Evolutionary conservation across 2,888 invertebrate species (phyloP).

Genomic region (Caenorhabditis sp.): DNA sequence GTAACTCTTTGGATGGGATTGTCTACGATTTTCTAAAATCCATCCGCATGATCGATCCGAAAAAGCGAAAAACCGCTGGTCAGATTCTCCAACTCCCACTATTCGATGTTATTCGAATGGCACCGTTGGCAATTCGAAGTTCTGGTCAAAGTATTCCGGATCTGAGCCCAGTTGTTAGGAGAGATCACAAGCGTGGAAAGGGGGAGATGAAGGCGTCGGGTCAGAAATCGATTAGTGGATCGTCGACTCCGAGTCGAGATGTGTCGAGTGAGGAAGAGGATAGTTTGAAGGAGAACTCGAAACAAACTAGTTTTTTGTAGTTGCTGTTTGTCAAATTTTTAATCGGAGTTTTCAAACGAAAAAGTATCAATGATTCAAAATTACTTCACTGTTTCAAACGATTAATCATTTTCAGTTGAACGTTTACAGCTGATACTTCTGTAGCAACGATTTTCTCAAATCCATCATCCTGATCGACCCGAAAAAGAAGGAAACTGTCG

Average conservation of each 20-base stretch:
- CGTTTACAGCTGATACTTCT: too few species aligned
- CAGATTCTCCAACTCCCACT: constrained; percentile 27
- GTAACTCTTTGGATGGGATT: constrained; percentile 17
- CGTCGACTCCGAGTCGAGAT: background rate
- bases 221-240: too few species aligned
- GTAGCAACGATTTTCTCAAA: too few species aligned
- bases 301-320: background rate
- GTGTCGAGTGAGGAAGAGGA: background rate
- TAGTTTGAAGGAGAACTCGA: background rate
- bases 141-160: background rate
- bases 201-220: constrained; percentile 5
- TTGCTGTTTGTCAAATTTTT: too few species aligned
- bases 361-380: too few species aligned
- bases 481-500: too few species aligned
- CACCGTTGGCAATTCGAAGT: background rate
- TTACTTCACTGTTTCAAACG: too few species aligned
- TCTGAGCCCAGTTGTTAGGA: background rate
- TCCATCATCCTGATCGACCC: too few species aligned
- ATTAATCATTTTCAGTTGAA: too few species aligned
- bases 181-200: background rate
- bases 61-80: constrained; percentile 21
- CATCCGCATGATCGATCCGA: constrained; percentile 23
- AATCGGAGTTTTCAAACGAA: too few species aligned
- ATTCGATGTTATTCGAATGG: constrained; percentile 16
- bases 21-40: constrained; percentile 30